Evolutionary conservation across 2,888 invertebrate species (phyloP), one percentile per base, ranked within the genome.

Genomic region (Idaea aversata): DNA sequence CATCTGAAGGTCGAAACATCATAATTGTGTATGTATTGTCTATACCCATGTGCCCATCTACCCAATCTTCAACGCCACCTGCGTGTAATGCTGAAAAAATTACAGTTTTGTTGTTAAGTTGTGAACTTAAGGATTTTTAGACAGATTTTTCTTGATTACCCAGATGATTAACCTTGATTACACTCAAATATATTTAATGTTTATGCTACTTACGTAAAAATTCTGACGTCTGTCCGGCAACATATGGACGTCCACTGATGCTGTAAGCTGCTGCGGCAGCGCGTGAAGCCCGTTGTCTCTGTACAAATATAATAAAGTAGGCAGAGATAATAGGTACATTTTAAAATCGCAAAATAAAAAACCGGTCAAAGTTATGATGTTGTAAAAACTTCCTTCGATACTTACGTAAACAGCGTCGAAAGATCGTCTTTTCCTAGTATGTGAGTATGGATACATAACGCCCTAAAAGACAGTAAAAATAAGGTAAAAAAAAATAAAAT

Each of bases 21-120:
- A 91, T 89, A 15, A 93, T 83, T 3, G 90, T 86, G 70, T 89
- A 93, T 0, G 92, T 90, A 67, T 91, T 89, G 73, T 92, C 92
- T 15, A 92, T 87, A 10, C 91, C 92, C 62, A 90, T 70, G 68
- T 92, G 92, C 2, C 92, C 88, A 67, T 92, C 91, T 2, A 91
- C 83, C 92, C 93, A 93, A 72, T 93, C 92, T 76, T 93, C 92
- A 57, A 93, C 88, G 4, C 92, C 92, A 13, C 92, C 92, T 0
- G 92, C 92, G 63, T 88, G 91, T 34, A 92, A 72, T 3, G 93
- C 92, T 93, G 74, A 7, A 82, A 78, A 82, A 78, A 25, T 3
- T 1, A 25, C 25, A 25, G 25, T 25, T 25, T 25, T 25, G 25
- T 25, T 25, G 25, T 25, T 25, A n/a, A n/a, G n/a, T n/a, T n/a